These are phyloP conservation scores for Hydrozoanthus tunicans DNA, from an alignment of 64 coral and sea anemone species.

Conservation along the genomic window DNA sequence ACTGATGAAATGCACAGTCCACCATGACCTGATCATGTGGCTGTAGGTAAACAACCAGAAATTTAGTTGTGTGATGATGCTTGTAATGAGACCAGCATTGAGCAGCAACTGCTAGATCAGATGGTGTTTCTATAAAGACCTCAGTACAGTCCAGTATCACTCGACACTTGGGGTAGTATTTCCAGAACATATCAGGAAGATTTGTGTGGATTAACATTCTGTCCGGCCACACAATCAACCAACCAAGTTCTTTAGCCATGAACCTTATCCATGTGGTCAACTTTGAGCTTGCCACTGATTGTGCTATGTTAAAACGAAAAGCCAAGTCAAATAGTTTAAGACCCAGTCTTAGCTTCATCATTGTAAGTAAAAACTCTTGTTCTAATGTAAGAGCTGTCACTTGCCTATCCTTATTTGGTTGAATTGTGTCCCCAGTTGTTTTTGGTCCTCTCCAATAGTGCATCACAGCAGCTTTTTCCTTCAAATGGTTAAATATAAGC, in stretches of 20 bases:
- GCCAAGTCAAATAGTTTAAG: conserved; percentile 50
- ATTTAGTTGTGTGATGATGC: conserved; percentile 60
- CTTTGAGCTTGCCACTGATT: conserved; percentile 29
- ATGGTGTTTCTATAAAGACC: conserved; percentile 47
- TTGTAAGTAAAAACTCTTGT: conserved; percentile 40
- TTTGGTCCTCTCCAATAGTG: too few species aligned
- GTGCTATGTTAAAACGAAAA: conserved; percentile 28
- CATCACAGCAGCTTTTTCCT: too few species aligned
- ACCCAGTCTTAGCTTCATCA: conserved; percentile 62
- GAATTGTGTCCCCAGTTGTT: too few species aligned
- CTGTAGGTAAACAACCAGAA: conserved; percentile 54
- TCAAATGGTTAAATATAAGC: too few species aligned
- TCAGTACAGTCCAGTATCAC: conserved; percentile 35
- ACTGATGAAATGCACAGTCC: conserved; percentile 19
- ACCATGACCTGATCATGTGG: conserved; percentile 50
- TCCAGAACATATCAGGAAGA: conserved; percentile 20
- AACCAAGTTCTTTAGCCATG: conserved; percentile 43
- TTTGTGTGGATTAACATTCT: conserved; percentile 28
- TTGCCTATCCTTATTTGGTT: too few species aligned
- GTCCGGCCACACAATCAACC: conserved; percentile 49
- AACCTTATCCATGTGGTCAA: conserved; percentile 57
- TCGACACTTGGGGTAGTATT: conserved; percentile 25
- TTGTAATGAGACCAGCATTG: conserved; percentile 63
- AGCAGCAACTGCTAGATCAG: conserved; percentile 16
- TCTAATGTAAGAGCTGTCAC: neutral